Conservation (phyloP, 2,888 invertebrate species). For the Temnothorax unifasciatus region DNA sequence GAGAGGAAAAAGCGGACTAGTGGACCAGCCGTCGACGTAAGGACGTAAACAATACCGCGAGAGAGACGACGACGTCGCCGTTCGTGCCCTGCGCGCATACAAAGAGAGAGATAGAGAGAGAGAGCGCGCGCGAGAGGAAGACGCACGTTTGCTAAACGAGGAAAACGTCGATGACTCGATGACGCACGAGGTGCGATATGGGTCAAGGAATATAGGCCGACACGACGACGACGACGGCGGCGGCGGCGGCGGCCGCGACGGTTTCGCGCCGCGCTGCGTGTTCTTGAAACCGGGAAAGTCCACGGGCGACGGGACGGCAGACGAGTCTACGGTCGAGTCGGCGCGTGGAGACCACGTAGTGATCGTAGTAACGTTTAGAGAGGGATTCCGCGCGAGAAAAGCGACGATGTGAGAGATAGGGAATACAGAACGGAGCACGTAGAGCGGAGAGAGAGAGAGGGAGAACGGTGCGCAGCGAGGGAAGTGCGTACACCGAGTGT, state of each 20-base stretch:
- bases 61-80: not conserved
- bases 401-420: not conserved
- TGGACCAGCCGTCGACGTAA: not conserved
- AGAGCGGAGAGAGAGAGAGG: not conserved
- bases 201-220: slow-evolving; percentile 54
- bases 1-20: not conserved
- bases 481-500: slow-evolving; percentile 1
- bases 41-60: slow-evolving; percentile 21
- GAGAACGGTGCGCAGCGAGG: not conserved
- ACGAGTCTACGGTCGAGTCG: slow-evolving; percentile 48
- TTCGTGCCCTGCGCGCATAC: not conserved
- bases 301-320: slow-evolving; percentile 25
- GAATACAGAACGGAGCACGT: not conserved
- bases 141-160: not conserved
- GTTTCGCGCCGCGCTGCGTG: slow-evolving; percentile 38
- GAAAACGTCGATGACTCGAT: slow-evolving; percentile 53
- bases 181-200: slow-evolving; percentile 49
- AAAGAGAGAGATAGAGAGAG: not conserved
- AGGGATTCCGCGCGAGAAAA: not conserved
- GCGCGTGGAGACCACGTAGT: slow-evolving; percentile 15
- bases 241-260: not conserved
- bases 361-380: not conserved
- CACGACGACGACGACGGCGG: not conserved
- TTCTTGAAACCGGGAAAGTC: slow-evolving; percentile 54
- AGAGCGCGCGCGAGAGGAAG: not conserved